Evolutionary conservation across 2,113 vertebrate genomes (phyloP), one percentile per base, ranked within the genome.

Genomic region (Cheilinus undulatus): DNA sequence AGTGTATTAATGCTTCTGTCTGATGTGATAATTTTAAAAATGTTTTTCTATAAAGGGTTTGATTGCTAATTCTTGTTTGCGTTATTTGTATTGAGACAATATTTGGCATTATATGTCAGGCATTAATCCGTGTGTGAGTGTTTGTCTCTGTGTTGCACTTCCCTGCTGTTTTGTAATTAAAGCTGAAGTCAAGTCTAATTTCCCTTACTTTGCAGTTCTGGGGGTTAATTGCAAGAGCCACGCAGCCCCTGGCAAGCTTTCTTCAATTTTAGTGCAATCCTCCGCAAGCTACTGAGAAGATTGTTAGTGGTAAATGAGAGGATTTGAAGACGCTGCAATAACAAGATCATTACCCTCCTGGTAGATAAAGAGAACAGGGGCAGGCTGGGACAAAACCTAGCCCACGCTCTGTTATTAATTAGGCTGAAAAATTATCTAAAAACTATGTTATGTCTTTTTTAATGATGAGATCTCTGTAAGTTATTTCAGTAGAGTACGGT

Each of bases 131-230:
- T 45, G 26, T 5, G 14, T 56, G 36, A 49, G 48, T 24, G 49
- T 53, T 4, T 15, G 13, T 12, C 38, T 20, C 46, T 51, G 7
- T n/a, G 11, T 11, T 15, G 67, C 72, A 75, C 34, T 67, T 73
- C 69, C 76, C 69, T 40, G 56, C 80, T 86, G 68, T 76, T 89
- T 90, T 83, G 85, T 83, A 88, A 88, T 92, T 91, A 89, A 87
- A 84, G 76, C 81, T 76, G 65, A 83, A 87, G 66, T 85, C 57
- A 72, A 78, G 70, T 78, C 24, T 87, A 63, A 75, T 89, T 92
- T 73, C n/a, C 72, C 84, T 87, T 89, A 87, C 85, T 82, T 75
- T 86, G 88, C 84, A 88, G 73, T 83, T 87, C 75, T 84, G 53
- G 77, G 76, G 89, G 86, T 92, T 91, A 92, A 91, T 90, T 84